phyloP scores from a whole-genome alignment of 2,888 invertebrate genomes.

The Podabrus alpinus region DNA sequence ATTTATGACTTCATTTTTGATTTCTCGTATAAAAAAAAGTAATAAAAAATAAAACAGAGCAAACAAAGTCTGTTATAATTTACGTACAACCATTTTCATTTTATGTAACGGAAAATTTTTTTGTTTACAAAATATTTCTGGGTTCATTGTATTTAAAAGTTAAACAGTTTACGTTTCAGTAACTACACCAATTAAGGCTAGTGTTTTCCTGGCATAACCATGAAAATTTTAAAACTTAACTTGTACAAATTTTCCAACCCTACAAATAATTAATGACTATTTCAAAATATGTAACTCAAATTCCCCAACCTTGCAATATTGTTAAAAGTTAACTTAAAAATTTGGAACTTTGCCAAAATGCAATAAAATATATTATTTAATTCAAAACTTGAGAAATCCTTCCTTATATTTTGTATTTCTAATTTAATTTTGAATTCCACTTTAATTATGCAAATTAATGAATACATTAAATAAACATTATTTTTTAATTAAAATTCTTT shows the following conservation, averaged over 20 bases:
- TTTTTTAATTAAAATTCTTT: neutral
- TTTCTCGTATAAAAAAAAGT: neutral
- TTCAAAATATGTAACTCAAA: slow-evolving; percentile 12
- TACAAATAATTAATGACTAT: slow-evolving; percentile 10
- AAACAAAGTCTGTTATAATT: neutral
- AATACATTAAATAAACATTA: neutral
- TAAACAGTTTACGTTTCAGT: slow-evolving; percentile 1
- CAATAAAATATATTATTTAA: neutral
- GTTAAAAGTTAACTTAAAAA: slow-evolving; percentile 5
- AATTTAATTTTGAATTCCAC: neutral
- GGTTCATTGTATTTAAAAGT: neutral
- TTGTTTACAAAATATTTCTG: neutral
- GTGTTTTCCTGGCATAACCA: neutral
- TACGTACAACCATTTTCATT: neutral
- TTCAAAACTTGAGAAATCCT: neutral
- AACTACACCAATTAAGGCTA: slow-evolving; percentile 6
- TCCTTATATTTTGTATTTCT: neutral
- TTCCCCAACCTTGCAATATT: slow-evolving; percentile 4
- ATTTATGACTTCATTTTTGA: neutral
- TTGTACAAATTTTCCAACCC: slow-evolving; percentile 6
- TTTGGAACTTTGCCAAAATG: slow-evolving; percentile 1
- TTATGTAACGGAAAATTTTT: neutral
- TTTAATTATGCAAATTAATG: neutral
- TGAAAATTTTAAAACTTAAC: slow-evolving; percentile 13
- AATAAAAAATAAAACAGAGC: neutral